Conservation (phyloP, 2,797 vertebrate genomes). For the Aulostomus chinensis region DNA sequence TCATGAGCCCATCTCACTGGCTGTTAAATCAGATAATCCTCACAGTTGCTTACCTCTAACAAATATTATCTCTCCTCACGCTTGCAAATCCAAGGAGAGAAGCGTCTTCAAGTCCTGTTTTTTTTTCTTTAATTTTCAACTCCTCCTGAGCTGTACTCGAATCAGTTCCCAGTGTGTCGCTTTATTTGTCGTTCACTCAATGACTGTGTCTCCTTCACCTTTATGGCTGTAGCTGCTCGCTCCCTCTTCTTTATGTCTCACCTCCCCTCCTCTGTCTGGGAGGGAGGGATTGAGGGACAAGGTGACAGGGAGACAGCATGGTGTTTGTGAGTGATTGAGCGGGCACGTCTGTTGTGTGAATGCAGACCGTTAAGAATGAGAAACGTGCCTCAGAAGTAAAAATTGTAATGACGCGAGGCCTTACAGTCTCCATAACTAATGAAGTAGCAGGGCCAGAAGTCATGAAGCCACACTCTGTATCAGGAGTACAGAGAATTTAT, state of each 20-base stretch:
- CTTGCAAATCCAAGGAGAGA: constrained; percentile 36
- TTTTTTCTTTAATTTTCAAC: constrained; percentile 14
- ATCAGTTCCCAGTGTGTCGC: constrained; percentile 38
- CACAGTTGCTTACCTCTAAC: constrained; percentile 64
- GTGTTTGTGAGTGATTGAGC: no score
- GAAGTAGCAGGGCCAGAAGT: no score
- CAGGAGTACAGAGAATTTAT: no score
- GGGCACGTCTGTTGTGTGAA: no score
- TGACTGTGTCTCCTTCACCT: constrained; percentile 45
- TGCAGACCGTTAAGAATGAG: no score
- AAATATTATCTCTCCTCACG: constrained; percentile 52
- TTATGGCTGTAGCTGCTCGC: constrained; percentile 33
- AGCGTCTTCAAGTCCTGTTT: constrained; percentile 20
- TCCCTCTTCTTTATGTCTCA: constrained; percentile 19
- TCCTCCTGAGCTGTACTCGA: constrained; percentile 24
- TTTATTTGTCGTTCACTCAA: constrained; percentile 31
- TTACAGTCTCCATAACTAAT: no score
- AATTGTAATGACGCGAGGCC: no score
- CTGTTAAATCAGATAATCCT: constrained; percentile 67
- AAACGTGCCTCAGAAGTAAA: no score
- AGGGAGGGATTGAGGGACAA: constrained; percentile 55
- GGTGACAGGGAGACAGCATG: constrained; percentile 47
- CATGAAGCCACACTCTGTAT: no score
- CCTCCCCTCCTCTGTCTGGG: constrained; percentile 36
- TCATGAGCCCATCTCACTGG: constrained; percentile 37